Conservation (phyloP, 2,113 vertebrate species). For the Asarcornis scutulata region DNA sequence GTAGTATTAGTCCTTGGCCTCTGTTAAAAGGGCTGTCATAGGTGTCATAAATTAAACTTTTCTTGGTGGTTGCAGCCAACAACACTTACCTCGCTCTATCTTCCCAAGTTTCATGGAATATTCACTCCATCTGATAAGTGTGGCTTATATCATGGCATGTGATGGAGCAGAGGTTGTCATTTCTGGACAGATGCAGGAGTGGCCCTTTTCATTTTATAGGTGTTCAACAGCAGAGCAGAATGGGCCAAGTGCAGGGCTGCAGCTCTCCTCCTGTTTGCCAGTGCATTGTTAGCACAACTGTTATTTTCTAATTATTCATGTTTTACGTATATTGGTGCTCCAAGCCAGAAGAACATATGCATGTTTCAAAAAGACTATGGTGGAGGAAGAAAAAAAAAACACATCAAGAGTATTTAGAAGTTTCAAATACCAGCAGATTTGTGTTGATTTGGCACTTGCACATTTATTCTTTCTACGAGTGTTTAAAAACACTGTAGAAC, state of each 20-base stretch:
- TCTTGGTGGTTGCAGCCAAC: not conserved
- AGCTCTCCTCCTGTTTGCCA: not conserved
- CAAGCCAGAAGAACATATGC: not conserved
- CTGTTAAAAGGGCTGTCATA: not conserved
- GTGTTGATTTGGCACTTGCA: not conserved
- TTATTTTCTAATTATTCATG: not conserved
- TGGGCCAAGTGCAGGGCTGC: not conserved
- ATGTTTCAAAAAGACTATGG: not conserved
- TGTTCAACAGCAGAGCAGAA: not conserved
- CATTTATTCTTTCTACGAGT: not conserved
- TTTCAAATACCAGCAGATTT: not conserved
- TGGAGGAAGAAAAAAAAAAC: not conserved
- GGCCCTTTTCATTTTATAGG: not conserved
- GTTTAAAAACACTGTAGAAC: not conserved
- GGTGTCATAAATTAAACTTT: not conserved
- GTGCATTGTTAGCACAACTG: not conserved
- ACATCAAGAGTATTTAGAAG: not conserved
- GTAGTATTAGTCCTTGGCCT: not conserved
- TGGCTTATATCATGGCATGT: rapidly evolving
- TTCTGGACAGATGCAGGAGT: not conserved
- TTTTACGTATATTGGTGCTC: not conserved
- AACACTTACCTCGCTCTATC: not conserved
- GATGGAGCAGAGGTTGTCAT: not conserved
- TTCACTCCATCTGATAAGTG: not conserved
- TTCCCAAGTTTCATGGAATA: not conserved